Conservation (phyloP, 2,113 vertebrate species). For the Mirounga angustirostris region DNA sequence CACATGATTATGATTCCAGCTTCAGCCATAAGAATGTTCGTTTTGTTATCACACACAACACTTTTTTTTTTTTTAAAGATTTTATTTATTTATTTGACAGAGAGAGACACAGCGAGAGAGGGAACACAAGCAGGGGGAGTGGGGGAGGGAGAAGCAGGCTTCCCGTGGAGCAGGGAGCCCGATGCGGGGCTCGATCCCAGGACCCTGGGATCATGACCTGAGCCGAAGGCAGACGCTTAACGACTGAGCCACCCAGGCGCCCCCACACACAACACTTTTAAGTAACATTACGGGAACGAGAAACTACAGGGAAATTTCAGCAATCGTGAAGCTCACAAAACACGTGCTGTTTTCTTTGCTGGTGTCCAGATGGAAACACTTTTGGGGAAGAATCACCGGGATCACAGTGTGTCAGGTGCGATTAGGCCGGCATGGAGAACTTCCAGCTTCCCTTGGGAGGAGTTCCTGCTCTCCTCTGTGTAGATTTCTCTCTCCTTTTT, state of each 20-base stretch:
- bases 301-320: neutral
- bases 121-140: too few species aligned
- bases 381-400: neutral
- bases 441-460: slow-evolving; percentile 60
- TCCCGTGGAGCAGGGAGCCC: too few species aligned
- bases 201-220: too few species aligned
- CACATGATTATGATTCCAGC: neutral
- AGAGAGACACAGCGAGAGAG: too few species aligned
- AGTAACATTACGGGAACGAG: neutral
- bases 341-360: neutral
- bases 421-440: slow-evolving; percentile 58
- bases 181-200: too few species aligned
- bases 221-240: too few species aligned
- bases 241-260: too few species aligned
- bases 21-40: neutral
- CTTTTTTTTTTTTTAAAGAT: too few species aligned
- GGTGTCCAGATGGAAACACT: neutral
- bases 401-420: slow-evolving; percentile 55
- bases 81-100: too few species aligned
- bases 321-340: neutral
- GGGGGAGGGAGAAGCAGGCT: too few species aligned
- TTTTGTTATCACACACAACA: neutral
- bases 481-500: slow-evolving; percentile 72
- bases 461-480: slow-evolving; percentile 47
- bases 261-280: neutral